These are phyloP conservation scores for Chymomyza amoena DNA, from an alignment of 2,888 invertebrate species.

Conservation along the genomic window DNA sequence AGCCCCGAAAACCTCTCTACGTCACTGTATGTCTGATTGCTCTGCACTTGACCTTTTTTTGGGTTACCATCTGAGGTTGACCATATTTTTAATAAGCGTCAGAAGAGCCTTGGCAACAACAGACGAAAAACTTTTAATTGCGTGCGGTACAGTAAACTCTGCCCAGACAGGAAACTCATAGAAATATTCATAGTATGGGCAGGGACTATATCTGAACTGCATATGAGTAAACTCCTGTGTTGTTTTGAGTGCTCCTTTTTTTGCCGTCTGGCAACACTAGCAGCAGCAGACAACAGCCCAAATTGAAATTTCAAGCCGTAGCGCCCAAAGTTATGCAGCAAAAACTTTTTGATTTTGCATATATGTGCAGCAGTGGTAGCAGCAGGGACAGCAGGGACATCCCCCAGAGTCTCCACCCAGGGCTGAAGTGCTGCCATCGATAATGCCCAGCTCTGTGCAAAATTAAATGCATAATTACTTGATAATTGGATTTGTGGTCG, in stretches of 20 bases:
- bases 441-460: conserved; percentile 31
- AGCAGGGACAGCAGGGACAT: no score
- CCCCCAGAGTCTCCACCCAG: not conserved
- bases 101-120: conserved; percentile 11
- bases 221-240: conserved; percentile 15
- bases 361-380: conserved; percentile 5
- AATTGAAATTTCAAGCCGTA: conserved; percentile 56
- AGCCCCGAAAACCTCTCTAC: no score
- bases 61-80: conserved; percentile 45
- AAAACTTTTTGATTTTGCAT: conserved; percentile 43
- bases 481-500: conserved; percentile 70
- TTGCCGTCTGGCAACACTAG: not conserved
- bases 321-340: conserved; percentile 36
- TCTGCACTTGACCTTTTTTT: conserved; percentile 58
- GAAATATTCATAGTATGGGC: not conserved
- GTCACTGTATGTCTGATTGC: conserved; percentile 23
- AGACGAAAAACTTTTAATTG: conserved; percentile 62
- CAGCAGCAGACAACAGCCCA: conserved; percentile 19
- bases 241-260: conserved; percentile 32
- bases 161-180: not conserved
- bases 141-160: conserved; percentile 27
- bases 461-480: conserved; percentile 71
- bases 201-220: conserved; percentile 9
- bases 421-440: conserved; percentile 23
- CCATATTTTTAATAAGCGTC: conserved; percentile 63